These are phyloP conservation scores for Latrodectus elegans DNA, from an alignment of 2,888 invertebrate species.

Conservation along the genomic window DNA sequence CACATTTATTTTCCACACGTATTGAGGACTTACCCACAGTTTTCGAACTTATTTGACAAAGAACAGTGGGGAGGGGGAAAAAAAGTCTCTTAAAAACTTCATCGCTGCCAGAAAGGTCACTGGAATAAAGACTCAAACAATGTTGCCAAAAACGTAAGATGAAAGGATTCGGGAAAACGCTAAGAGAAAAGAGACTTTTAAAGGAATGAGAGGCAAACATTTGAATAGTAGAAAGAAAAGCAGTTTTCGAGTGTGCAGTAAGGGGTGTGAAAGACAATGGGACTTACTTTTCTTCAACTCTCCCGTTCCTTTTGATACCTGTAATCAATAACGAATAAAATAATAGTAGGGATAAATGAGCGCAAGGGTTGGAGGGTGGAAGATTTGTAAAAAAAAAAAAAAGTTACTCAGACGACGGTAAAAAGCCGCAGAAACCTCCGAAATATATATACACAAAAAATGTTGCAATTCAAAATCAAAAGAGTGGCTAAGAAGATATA, in stretches of 20 bases:
- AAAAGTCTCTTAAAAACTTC: not conserved
- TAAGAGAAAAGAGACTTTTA: not conserved
- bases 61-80: not conserved
- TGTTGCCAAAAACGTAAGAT: not conserved
- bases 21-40: not conserved
- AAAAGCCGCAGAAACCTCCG: slow-evolving; percentile 42
- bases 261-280: not conserved
- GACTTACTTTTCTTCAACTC: slow-evolving; percentile 1
- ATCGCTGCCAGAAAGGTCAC: not conserved
- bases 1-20: not conserved
- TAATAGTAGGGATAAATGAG: slow-evolving; percentile 26
- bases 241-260: not conserved
- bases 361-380: not conserved
- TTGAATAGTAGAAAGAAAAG: not conserved
- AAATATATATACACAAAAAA: slow-evolving; percentile 29
- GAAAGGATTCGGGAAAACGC: not conserved
- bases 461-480: slow-evolving; percentile 31
- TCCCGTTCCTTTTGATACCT: slow-evolving; percentile 32
- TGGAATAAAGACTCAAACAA: not conserved
- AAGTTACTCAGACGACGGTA: not conserved
- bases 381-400: not conserved
- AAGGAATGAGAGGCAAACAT: not conserved
- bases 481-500: slow-evolving; percentile 10
- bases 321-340: slow-evolving; percentile 43
- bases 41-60: not conserved